A percentile compares a stretch with the other conserved stretches of the same genome.
phyloP scores from a whole-genome alignment of 2,113 vertebrate genomes.

The Thamnaconus septentrionalis region DNA sequence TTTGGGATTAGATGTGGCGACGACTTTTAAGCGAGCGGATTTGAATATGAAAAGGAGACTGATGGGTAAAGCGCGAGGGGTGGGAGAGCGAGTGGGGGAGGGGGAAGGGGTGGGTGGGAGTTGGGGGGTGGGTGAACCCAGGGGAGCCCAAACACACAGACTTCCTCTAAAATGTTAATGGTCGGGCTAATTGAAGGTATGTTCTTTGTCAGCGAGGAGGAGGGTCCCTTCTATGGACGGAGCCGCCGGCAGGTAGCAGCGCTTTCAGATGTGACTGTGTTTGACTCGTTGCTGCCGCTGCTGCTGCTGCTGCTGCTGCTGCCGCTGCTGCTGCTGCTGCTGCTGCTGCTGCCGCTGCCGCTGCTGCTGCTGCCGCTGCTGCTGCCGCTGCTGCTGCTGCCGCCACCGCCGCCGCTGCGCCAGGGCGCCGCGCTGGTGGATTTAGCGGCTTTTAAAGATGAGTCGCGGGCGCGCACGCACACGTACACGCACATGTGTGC shows the following conservation, averaged over 20 bases:
- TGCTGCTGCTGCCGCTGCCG: constrained; percentile 39
- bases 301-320: too few species aligned
- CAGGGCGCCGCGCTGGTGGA: constrained; percentile 48
- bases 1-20: constrained; percentile 66
- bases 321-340: constrained; percentile 37
- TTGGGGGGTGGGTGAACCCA: constrained; percentile 44
- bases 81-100: constrained; percentile 18
- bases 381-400: constrained; percentile 31
- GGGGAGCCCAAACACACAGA: constrained; percentile 67
- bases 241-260: constrained; percentile 62
- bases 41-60: constrained; percentile 73
- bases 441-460: constrained; percentile 71
- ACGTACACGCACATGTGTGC: constrained; percentile 8
- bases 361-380: too few species aligned
- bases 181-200: constrained; percentile 74
- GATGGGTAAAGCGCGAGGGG: neutral
- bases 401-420: too few species aligned
- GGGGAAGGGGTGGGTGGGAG: constrained; percentile 51
- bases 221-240: constrained; percentile 66
- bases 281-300: constrained; percentile 58
- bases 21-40: constrained; percentile 69
- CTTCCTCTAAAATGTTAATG: constrained; percentile 78
- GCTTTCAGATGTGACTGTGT: constrained; percentile 72
- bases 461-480: constrained; percentile 55
- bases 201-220: constrained; percentile 69